Evolutionary conservation across 2,888 invertebrate species (phyloP), one percentile per base, ranked within the genome.

Genomic region (Pyralis farinalis): DNA sequence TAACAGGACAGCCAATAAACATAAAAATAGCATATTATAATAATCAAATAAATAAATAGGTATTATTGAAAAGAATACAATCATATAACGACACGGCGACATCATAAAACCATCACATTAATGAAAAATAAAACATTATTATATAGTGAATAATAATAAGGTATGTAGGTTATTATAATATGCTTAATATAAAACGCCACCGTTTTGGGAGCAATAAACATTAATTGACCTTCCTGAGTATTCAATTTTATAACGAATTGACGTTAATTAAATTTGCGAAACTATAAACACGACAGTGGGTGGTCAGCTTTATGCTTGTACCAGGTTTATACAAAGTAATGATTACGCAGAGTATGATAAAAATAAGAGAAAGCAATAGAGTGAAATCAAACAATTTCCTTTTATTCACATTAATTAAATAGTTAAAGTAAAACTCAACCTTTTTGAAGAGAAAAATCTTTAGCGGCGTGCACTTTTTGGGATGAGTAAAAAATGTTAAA

Each of bases 221-320:
- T 36, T 39, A 43, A 40, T 33, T 42, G 42, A 47, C 47, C 47
- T 44, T 44, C 44, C 47, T 44, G 39, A 40, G 35, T 21, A 35
- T 38, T 37, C 28, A 16, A 37, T 27, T 25, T 35, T 35, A 35
- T 35, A 25, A 8, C 11, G 29, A 30, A 9, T 9, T 30, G 6
- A 30, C 25, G 31, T 27, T 60, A 53, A 63, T 65, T 58, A 51
- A 55, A 58, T 53, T 53, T 52, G 58, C 51, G 51, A 51, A 49
- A 44, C 39, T 40, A 51, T 53, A 57, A 58, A 60, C 42, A 45
- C 51, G 51, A 21, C 57, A 12, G 46, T 62, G 62, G 66, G 66
- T 60, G 63, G 61, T 58, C 61, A 46, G 27, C 49, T 51, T 49
- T 40, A 49, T 47, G 46, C 47, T 53, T n/a, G 44, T 3, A 7